A percentile compares a stretch with the other conserved stretches of the same genome.
phyloP scores from a whole-genome alignment of 2,888 invertebrate species.

The Melanchra persicariae region DNA sequence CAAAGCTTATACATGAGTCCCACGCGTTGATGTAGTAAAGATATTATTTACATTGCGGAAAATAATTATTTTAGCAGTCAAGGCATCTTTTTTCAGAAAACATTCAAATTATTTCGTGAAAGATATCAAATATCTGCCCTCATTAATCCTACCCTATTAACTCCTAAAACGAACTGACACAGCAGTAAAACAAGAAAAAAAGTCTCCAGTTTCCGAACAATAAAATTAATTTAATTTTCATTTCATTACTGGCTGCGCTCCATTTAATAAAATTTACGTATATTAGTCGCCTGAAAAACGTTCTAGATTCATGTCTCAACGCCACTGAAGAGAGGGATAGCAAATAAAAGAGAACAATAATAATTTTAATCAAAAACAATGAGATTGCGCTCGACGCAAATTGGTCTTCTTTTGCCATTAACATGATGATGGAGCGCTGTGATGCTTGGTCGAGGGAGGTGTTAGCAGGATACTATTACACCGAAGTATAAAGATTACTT shows the following conservation, averaged over 20 bases:
- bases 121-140: background rate
- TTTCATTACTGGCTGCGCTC: constrained; percentile 69
- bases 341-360: constrained; percentile 83
- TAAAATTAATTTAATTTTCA: constrained; percentile 71
- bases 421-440: constrained; percentile 81
- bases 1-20: background rate
- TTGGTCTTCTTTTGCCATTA: constrained; percentile 85
- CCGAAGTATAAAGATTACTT: constrained; percentile 56
- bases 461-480: constrained; percentile 65
- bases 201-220: constrained; percentile 60
- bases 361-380: constrained; percentile 89
- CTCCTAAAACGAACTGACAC: constrained; percentile 33
- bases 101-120: background rate
- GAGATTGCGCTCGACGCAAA: constrained; percentile 85
- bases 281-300: constrained; percentile 54
- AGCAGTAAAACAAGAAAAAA: constrained; percentile 35
- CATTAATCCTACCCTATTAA: constrained; percentile 38
- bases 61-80: background rate
- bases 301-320: constrained; percentile 69
- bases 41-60: background rate
- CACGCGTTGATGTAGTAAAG: background rate
- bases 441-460: constrained; percentile 74
- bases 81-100: background rate
- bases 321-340: constrained; percentile 64
- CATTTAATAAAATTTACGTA: constrained; percentile 68